Evolutionary conservation across 2,888 invertebrate species (phyloP).

Genomic region (Drosophila barbarae): DNA sequence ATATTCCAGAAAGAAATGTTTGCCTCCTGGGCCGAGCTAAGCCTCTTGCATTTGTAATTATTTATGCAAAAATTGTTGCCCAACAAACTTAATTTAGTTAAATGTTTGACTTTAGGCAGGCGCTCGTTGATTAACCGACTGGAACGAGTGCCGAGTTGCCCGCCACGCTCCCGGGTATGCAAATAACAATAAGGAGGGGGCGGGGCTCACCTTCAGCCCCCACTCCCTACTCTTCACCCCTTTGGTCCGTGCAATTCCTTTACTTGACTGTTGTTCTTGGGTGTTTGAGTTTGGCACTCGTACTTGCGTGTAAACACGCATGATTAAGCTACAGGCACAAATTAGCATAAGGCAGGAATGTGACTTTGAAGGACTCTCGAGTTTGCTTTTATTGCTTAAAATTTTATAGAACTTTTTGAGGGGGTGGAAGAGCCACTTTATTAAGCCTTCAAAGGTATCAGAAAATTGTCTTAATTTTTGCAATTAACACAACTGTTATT

Average conservation of each 20-base stretch:
- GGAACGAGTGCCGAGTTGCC: conserved; percentile 19
- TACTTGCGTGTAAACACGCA: conserved; percentile 72
- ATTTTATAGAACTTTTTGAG: background rate
- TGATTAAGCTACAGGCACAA: conserved; percentile 62
- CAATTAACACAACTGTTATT: background rate
- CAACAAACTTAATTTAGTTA: conserved; percentile 71
- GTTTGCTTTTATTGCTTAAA: conserved; percentile 1
- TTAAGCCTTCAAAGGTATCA: background rate
- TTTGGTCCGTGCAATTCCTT: conserved; percentile 43
- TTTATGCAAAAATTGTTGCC: conserved; percentile 68
- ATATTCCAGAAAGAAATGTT: background rate
- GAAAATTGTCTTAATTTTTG: background rate
- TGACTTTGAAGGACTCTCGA: conserved; percentile 13
- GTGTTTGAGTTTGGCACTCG: conserved; percentile 62
- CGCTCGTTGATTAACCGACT: conserved; percentile 61
- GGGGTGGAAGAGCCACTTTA: too few species aligned
- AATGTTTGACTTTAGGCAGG: conserved; percentile 70
- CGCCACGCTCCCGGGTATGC: conserved; percentile 36
- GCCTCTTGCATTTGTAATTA: conserved; percentile 56
- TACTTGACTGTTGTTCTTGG: conserved; percentile 51
- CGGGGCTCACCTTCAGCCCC: background rate
- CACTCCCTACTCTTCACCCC: background rate
- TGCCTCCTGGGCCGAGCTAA: background rate
- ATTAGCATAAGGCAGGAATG: conserved; percentile 56
- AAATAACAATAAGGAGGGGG: conserved; percentile 40